phyloP scores from a whole-genome alignment of 2,888 invertebrate genomes.

The Xylota segnis region DNA sequence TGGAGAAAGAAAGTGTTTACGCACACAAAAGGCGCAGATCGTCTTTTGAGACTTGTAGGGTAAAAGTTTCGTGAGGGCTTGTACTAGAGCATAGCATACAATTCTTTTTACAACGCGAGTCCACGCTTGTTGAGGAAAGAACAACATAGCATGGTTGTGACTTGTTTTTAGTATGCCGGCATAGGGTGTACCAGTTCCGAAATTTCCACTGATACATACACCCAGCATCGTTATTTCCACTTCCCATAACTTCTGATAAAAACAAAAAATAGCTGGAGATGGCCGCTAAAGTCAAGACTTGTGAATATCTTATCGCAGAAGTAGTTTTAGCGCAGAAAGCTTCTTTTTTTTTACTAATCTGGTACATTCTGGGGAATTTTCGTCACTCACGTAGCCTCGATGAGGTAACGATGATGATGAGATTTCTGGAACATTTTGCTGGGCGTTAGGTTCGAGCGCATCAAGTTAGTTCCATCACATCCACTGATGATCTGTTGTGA shows the following conservation, averaged over 20 bases:
- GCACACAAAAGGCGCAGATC: neutral
- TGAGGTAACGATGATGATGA: neutral
- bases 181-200: neutral
- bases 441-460: too few species aligned
- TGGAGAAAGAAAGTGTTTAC: neutral
- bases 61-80: neutral
- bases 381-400: neutral
- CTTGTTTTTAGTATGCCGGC: too few species aligned
- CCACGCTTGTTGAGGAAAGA: too few species aligned
- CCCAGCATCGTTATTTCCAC: neutral
- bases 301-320: slow-evolving; percentile 13
- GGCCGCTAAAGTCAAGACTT: neutral
- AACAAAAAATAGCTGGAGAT: neutral
- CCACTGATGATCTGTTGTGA: too few species aligned
- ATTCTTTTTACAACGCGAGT: too few species aligned
- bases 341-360: neutral
- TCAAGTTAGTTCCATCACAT: too few species aligned
- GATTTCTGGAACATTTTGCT: neutral
- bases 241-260: slow-evolving; percentile 12
- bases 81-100: neutral
- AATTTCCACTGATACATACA: neutral
- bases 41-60: neutral
- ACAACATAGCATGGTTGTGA: too few species aligned
- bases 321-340: neutral
- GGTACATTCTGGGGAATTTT: neutral